Evolutionary conservation across 1,140 invertebrate species (phyloP).

Genomic region (Drosophila kepulauana): DNA sequence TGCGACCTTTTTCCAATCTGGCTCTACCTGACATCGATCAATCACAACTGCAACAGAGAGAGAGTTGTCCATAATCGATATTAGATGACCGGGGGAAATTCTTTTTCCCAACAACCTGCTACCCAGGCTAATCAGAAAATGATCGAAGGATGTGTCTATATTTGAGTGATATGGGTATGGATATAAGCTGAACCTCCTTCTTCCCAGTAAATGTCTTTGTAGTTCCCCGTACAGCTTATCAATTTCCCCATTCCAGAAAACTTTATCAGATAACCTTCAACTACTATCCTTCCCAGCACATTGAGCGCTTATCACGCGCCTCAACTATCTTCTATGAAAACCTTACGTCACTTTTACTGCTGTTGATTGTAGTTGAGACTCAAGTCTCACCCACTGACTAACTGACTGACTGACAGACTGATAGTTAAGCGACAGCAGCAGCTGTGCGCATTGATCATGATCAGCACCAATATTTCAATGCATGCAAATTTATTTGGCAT

Average conservation of each 20-base stretch:
- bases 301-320: constrained; percentile 20
- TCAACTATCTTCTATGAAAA: constrained; percentile 5
- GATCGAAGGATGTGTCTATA: not conserved
- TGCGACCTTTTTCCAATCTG: constrained; percentile 20
- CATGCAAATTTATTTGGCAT: constrained; percentile 39
- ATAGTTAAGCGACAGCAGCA: not conserved
- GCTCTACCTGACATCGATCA: constrained; percentile 63
- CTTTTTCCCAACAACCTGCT: constrained; percentile 51
- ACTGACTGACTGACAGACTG: constrained; percentile 16
- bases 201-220: not conserved
- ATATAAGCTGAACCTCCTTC: not conserved
- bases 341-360: constrained; percentile 30
- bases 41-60: constrained; percentile 43
- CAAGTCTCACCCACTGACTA: constrained; percentile 5
- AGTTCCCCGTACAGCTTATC: not conserved
- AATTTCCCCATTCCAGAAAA: constrained; percentile 5
- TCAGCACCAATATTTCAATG: constrained; percentile 23
- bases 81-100: not conserved
- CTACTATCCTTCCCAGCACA: constrained; percentile 17
- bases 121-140: constrained; percentile 60
- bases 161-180: not conserved
- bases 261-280: constrained; percentile 25
- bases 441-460: constrained; percentile 23
- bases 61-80: constrained; percentile 26
- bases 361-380: not conserved